phyloP scores from a whole-genome alignment of 2,797 vertebrate species.

The Cynodonichthys magdalenae region DNA sequence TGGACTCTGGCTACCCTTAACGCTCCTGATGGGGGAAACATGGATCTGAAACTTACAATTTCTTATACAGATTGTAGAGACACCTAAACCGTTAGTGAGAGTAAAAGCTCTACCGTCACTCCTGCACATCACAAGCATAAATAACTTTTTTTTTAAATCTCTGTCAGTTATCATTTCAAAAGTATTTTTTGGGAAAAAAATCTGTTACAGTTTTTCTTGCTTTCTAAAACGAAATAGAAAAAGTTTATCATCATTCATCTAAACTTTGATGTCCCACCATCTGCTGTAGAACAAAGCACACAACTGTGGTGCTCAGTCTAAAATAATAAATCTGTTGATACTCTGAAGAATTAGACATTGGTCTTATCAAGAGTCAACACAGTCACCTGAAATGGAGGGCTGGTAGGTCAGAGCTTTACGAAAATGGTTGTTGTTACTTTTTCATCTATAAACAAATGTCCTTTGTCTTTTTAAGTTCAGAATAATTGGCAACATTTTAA shows the following conservation, averaged over 20 bases:
- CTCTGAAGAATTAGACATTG: neutral
- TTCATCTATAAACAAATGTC: no score
- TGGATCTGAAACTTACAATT: constrained; percentile 5
- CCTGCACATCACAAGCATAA: no score
- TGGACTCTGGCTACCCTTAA: constrained; percentile 57
- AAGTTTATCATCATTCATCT: neutral
- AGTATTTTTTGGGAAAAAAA: neutral
- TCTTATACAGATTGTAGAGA: constrained; percentile 6
- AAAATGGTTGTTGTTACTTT: no score
- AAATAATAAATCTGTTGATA: neutral
- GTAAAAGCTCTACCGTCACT: no score
- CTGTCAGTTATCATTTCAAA: neutral
- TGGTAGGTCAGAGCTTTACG: no score
- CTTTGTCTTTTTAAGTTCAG: no score
- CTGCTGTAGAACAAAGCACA: neutral
- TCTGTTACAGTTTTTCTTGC: no score
- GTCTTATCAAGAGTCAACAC: no score
- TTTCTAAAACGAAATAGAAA: neutral
- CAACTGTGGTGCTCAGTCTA: neutral
- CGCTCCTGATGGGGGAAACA: constrained; percentile 20
- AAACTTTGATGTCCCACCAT: neutral
- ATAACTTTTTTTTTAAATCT: no score
- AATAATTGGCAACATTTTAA: no score
- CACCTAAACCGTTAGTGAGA: neutral
- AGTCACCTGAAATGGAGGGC: no score